Evolutionary conservation across 2,888 invertebrate species (phyloP).

Genomic region (Ichneumoninae sp.): DNA sequence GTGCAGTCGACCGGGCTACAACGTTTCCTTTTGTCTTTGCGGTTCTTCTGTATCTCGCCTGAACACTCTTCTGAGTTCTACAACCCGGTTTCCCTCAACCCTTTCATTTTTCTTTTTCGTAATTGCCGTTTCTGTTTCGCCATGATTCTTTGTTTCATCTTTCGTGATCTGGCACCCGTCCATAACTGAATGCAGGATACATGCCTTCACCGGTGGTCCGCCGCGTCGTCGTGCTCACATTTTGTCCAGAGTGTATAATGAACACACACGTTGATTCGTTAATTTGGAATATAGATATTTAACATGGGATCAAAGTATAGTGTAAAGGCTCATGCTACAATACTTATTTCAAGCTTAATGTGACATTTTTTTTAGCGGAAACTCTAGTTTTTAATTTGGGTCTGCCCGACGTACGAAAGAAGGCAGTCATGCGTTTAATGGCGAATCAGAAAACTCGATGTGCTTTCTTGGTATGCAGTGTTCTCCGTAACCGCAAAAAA

Average conservation of each 20-base stretch:
- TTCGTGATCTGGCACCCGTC: slow-evolving; percentile 17
- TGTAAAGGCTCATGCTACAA: too few relatives aligned
- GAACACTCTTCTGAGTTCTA: slow-evolving; percentile 1
- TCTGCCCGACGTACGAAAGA: too few relatives aligned
- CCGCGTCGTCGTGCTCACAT: slow-evolving; percentile 10
- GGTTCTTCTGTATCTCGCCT: slow-evolving; percentile 32
- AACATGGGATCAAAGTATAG: too few relatives aligned
- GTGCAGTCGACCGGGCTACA: slow-evolving; percentile 45
- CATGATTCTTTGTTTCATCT: slow-evolving; percentile 45
- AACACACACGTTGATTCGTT: background rate
- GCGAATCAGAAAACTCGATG: too few relatives aligned
- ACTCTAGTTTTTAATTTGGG: too few relatives aligned
- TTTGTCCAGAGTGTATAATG: slow-evolving; percentile 13
- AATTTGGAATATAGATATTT: too few relatives aligned
- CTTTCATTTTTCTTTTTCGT: slow-evolving; percentile 12
- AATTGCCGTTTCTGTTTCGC: slow-evolving; percentile 6
- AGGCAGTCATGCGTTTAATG: too few relatives aligned
- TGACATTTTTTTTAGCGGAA: too few relatives aligned
- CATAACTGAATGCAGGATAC: slow-evolving; percentile 71
- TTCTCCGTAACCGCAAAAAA: too few relatives aligned
- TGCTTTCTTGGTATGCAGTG: too few relatives aligned
- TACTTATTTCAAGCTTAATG: too few relatives aligned
- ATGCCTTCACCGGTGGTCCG: slow-evolving; percentile 72
- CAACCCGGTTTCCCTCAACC: background rate
- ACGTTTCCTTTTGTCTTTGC: slow-evolving; percentile 50